Conservation (phyloP, 2,888 invertebrate species). For the Molorchus minor region DNA sequence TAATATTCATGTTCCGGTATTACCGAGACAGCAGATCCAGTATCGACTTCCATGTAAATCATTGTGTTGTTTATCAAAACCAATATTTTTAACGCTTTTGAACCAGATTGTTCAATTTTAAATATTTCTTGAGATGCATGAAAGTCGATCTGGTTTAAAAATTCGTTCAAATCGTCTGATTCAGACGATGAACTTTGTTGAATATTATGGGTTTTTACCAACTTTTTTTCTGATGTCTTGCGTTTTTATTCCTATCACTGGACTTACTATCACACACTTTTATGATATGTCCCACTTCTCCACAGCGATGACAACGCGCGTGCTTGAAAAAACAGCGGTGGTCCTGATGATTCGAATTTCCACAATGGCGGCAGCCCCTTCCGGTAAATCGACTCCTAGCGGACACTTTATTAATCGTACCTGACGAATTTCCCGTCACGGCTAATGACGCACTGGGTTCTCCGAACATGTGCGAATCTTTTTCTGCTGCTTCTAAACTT, state of each 20-base stretch:
- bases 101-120: constrained; percentile 6
- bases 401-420: neutral
- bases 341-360: neutral
- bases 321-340: neutral
- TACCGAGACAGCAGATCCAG: constrained; percentile 1
- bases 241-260: neutral
- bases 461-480: constrained; percentile 2
- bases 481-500: neutral
- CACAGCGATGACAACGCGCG: constrained; percentile 1
- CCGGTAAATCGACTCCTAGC: neutral
- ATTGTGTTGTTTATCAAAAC: neutral
- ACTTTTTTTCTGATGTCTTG: neutral
- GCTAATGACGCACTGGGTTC: neutral
- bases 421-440: constrained; percentile 1
- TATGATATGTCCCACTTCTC: neutral
- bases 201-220: constrained; percentile 1
- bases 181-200: neutral
- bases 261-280: neutral
- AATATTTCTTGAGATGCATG: constrained; percentile 2
- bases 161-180: neutral
- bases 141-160: neutral
- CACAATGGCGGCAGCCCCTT: no score
- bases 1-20: neutral
- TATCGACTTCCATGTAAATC: constrained; percentile 4
- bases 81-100: neutral